A percentile compares a stretch with the other conserved stretches of the same genome.
Evolutionary conservation across 2,113 vertebrate genomes (phyloP).

Genomic region (Dipodomys stephensi): DNA sequence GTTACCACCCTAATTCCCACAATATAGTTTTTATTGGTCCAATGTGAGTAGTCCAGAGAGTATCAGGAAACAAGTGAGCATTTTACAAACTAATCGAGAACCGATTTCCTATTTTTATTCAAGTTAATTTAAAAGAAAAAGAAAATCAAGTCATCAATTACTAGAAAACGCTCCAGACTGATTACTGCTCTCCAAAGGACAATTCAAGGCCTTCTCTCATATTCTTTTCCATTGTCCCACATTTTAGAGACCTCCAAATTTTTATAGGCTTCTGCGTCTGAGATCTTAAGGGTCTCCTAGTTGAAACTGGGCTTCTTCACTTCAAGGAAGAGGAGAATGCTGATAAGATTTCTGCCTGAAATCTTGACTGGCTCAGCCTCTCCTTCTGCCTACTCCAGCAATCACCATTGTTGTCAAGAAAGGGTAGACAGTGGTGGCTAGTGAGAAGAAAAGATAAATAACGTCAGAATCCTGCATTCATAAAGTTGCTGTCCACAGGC

Average conservation of each 20-base stretch:
- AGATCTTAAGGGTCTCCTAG: background rate
- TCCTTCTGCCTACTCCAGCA: background rate
- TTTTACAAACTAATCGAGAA: background rate
- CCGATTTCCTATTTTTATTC: background rate
- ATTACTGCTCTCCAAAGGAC: background rate
- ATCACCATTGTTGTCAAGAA: background rate
- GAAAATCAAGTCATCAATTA: background rate
- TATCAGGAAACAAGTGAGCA: background rate
- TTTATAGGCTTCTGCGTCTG: background rate
- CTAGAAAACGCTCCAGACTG: background rate
- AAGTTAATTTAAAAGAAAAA: too few relatives aligned
- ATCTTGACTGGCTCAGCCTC: background rate
- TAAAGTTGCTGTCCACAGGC: rapidly evolving
- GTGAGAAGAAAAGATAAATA: too few relatives aligned
- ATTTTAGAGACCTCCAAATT: background rate
- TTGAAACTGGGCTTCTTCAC: background rate
- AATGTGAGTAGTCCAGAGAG: background rate
- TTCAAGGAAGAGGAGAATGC: background rate
- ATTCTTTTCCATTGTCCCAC: background rate
- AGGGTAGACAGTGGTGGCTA: background rate
- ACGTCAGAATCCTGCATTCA: background rate
- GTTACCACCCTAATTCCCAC: background rate
- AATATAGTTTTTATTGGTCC: conserved; percentile 9
- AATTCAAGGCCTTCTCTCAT: background rate
- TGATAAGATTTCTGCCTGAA: background rate